Conservation (phyloP, 2,888 invertebrate species). For the Lithophane ornitopus region DNA sequence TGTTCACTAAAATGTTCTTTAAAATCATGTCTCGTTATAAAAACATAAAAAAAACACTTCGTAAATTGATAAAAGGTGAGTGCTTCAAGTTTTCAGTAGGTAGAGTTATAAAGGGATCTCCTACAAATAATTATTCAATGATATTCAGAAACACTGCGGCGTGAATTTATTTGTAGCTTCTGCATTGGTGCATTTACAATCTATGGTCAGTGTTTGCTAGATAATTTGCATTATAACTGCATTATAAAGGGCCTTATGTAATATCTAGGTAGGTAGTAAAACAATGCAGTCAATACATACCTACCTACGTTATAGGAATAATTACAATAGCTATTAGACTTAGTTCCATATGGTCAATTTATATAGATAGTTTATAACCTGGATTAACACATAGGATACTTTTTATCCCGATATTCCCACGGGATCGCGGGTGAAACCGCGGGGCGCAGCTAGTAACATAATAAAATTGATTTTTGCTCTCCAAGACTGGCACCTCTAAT, state of each 20-base stretch:
- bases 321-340: not conserved
- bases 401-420: no score
- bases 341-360: no score
- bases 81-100: conserved; percentile 11
- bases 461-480: no score
- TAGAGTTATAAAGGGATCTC: not conserved
- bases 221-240: not conserved
- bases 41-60: conserved; percentile 20
- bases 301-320: not conserved
- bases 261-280: not conserved
- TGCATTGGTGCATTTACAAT: not conserved
- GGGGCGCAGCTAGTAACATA: no score
- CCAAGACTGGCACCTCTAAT: no score
- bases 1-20: conserved; percentile 29
- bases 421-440: no score
- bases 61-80: conserved; percentile 42
- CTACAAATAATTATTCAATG: not conserved
- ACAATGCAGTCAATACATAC: not conserved
- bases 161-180: not conserved
- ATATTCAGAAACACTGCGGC: not conserved
- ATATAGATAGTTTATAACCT: no score
- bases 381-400: no score
- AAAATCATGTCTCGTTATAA: conserved; percentile 32
- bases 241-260: not conserved
- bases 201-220: not conserved